Percentiles rank a stretch among this genome's conserved stretches.
These are phyloP conservation scores for Gasterosteus nipponicus DNA, from an alignment of 2,113 vertebrate genomes.

Conservation along the genomic window DNA sequence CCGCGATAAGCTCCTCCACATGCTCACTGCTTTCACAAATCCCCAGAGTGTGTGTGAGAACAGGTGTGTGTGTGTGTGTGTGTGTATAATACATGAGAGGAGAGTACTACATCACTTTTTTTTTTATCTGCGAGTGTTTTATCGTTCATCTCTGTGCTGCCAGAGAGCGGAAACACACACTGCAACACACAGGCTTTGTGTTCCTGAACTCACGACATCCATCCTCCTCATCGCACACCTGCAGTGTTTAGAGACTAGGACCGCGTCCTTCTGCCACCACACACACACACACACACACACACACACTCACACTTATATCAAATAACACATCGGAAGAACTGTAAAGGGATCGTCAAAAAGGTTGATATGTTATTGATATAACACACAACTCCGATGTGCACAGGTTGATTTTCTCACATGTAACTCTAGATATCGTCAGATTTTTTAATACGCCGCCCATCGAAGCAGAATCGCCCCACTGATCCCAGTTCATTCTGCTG, in stretches of 20 bases:
- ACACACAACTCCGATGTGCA: neutral
- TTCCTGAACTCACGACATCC: neutral
- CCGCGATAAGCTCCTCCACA: slow-evolving; percentile 14
- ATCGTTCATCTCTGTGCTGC: slow-evolving; percentile 42
- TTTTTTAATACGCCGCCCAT: neutral
- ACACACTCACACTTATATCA: too few relatives aligned
- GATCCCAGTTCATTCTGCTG: slow-evolving; percentile 39
- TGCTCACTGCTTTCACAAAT: slow-evolving; percentile 16
- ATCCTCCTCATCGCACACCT: neutral
- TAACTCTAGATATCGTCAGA: too few relatives aligned
- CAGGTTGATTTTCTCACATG: too few relatives aligned
- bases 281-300: too few relatives aligned
- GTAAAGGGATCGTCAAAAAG: too few relatives aligned
- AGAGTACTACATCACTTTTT: slow-evolving; percentile 10
- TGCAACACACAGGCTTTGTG: neutral
- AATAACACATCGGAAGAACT: too few relatives aligned
- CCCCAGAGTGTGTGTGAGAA: neutral
- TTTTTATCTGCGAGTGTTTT: slow-evolving; percentile 49
- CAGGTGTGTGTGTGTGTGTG: slow-evolving; percentile 3
- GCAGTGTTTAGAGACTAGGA: neutral
- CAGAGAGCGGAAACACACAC: neutral
- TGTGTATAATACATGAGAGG: slow-evolving; percentile 25
- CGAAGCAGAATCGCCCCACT: slow-evolving; percentile 21
- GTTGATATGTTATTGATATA: neutral
- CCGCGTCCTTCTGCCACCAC: too few relatives aligned